Evolutionary conservation across 1,140 invertebrate genomes (phyloP).

Genomic region (Stegodyphus dumicola): DNA sequence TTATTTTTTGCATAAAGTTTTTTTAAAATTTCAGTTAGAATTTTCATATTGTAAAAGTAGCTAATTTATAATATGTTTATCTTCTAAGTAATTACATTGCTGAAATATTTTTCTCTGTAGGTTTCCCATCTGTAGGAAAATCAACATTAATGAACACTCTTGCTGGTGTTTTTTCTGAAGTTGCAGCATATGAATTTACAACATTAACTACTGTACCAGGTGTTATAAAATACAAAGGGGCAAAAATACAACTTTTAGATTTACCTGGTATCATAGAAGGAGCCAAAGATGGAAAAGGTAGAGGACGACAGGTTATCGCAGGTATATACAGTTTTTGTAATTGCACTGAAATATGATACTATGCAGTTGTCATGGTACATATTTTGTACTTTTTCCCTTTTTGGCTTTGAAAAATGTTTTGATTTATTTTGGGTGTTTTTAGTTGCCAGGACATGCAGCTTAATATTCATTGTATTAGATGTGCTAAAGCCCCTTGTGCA

Average conservation of each 20-base stretch:
- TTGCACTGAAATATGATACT: too few species aligned
- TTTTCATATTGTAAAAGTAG: too few species aligned
- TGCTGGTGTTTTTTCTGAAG: slow-evolving; percentile 99
- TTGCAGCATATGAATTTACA: slow-evolving; percentile 99
- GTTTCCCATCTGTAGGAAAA: slow-evolving; percentile 99
- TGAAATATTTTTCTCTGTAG: slow-evolving; percentile 68
- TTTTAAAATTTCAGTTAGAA: too few species aligned
- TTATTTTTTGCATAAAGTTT: too few species aligned
- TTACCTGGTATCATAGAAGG: slow-evolving; percentile 99
- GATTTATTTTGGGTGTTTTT: slow-evolving; percentile 14
- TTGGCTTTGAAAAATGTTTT: too few species aligned
- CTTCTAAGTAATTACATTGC: too few species aligned
- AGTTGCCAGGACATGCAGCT: slow-evolving; percentile 96
- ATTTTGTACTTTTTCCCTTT: too few species aligned
- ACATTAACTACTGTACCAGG: slow-evolving; percentile 99
- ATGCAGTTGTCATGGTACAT: too few species aligned
- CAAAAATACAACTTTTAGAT: slow-evolving; percentile 98
- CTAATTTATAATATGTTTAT: too few species aligned
- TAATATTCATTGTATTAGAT: slow-evolving; percentile 98
- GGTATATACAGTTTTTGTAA: slow-evolving; percentile 65
- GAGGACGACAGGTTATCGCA: slow-evolving; percentile 99
- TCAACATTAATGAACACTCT: slow-evolving; percentile 96
- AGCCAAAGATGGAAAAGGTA: slow-evolving; percentile 98
- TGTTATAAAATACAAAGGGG: slow-evolving; percentile 99
- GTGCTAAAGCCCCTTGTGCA: slow-evolving; percentile 97